phyloP scores from a whole-genome alignment of 2,888 invertebrate species.

The Heliconius ethilla region DNA sequence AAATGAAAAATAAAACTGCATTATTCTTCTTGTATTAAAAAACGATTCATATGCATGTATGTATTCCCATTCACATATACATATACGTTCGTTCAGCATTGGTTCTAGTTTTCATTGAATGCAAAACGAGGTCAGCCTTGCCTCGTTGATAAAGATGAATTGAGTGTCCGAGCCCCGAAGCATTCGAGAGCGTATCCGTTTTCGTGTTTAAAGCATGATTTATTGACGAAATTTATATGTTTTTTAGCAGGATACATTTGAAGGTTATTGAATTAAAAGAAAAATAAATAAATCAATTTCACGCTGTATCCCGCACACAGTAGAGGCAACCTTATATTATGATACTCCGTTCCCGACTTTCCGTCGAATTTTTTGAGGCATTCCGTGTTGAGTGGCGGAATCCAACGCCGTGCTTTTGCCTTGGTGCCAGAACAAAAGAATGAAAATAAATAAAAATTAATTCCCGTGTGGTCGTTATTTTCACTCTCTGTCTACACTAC shows the following conservation, averaged over 20 bases:
- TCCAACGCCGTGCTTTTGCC: no score
- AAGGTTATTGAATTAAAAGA: neutral
- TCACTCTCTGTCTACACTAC: no score
- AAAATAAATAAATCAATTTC: neutral
- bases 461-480: no score
- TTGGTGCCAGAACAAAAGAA: no score
- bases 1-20: neutral
- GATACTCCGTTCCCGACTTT: no score
- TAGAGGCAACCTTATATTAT: no score
- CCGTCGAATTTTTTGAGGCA: no score
- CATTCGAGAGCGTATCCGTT: neutral
- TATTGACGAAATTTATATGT: neutral
- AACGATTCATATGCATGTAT: neutral
- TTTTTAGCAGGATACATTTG: neutral
- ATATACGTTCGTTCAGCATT: neutral
- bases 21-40: neutral
- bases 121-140: constrained; percentile 18
- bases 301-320: no score
- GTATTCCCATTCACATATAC: constrained; percentile 2
- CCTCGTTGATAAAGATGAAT: constrained; percentile 14
- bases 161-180: constrained; percentile 14
- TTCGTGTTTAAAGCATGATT: constrained; percentile 6
- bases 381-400: no score
- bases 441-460: no score
- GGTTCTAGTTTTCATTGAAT: constrained; percentile 14